phyloP scores from a whole-genome alignment of 2,797 vertebrate genomes.

The Apogon hyalosoma region DNA sequence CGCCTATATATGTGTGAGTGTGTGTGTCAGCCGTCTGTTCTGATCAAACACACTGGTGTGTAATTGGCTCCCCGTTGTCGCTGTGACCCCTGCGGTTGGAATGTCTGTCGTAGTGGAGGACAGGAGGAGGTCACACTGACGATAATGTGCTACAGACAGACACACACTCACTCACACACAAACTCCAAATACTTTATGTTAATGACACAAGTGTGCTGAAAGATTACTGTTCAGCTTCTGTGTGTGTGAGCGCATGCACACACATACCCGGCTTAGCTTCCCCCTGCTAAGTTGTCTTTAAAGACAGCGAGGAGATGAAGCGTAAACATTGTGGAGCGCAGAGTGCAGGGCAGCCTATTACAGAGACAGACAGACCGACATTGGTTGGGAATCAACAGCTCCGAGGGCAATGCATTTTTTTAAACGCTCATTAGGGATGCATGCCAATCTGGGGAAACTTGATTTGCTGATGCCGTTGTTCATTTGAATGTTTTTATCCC shows the following conservation, averaged over 20 bases:
- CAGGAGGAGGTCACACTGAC: slow-evolving; percentile 78
- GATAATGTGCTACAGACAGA: slow-evolving; percentile 69
- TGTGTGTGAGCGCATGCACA: not conserved
- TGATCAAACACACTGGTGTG: slow-evolving; percentile 83
- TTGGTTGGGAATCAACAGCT: slow-evolving; percentile 69
- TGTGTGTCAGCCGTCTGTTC: slow-evolving; percentile 73
- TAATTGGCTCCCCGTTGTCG: slow-evolving; percentile 82
- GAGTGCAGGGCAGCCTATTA: slow-evolving; percentile 74
- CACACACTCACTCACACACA: slow-evolving; percentile 34
- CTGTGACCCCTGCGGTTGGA: slow-evolving; percentile 79
- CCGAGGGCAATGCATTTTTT: slow-evolving; percentile 54
- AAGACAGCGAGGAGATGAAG: slow-evolving; percentile 78
- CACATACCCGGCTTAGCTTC: slow-evolving; percentile 62
- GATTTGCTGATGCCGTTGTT: slow-evolving; percentile 77
- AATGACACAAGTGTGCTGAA: slow-evolving; percentile 64
- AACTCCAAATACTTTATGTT: slow-evolving; percentile 56
- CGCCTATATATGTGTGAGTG: slow-evolving; percentile 21
- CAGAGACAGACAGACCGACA: slow-evolving; percentile 62
- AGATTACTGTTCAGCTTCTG: slow-evolving; percentile 54
- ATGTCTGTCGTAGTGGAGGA: slow-evolving; percentile 77
- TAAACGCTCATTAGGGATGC: slow-evolving; percentile 73
- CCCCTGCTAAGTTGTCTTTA: slow-evolving; percentile 80
- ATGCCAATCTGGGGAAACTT: slow-evolving; percentile 74
- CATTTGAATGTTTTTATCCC: slow-evolving; percentile 66
- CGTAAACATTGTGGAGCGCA: slow-evolving; percentile 72